Conservation (phyloP, 2,113 vertebrate species). For the Pipa parva region DNA sequence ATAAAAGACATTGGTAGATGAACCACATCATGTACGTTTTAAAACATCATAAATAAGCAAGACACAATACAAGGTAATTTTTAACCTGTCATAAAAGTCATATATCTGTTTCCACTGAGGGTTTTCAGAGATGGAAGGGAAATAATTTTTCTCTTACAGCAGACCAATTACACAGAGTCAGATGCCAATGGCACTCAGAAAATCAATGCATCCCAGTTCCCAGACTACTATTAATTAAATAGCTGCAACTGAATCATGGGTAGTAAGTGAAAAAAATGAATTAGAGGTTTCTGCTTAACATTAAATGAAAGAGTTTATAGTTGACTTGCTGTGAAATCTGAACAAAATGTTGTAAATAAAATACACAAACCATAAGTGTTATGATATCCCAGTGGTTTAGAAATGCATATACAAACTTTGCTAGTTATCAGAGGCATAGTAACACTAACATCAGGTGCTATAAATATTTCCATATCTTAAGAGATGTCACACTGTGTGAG, state of each 20-base stretch:
- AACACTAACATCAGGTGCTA: too few relatives aligned
- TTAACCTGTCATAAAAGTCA: conserved; percentile 23
- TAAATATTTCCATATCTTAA: too few relatives aligned
- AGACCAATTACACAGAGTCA: conserved; percentile 48
- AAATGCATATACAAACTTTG: too few relatives aligned
- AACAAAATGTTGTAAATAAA: too few relatives aligned
- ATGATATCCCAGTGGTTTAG: too few relatives aligned
- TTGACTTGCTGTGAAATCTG: too few relatives aligned
- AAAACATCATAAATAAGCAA: conserved; percentile 4
- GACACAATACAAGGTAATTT: not conserved
- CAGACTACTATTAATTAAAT: conserved; percentile 47
- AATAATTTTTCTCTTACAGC: conserved; percentile 43
- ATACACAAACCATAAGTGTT: too few relatives aligned
- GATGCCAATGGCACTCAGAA: conserved; percentile 51
- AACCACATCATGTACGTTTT: not conserved
- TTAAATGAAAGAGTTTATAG: too few relatives aligned
- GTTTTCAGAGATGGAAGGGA: conserved; percentile 41
- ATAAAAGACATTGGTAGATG: not conserved
- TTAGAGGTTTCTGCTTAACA: too few relatives aligned
- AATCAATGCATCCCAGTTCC: conserved; percentile 55
- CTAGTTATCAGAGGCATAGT: too few relatives aligned
- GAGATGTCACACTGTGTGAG: too few relatives aligned
- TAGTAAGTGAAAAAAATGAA: not conserved
- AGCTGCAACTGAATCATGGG: conserved; percentile 16
- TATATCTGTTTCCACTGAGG: conserved; percentile 37